These are phyloP conservation scores for Macaca fascicularis DNA, from an alignment of 2,113 vertebrate species.

Conservation along the genomic window DNA sequence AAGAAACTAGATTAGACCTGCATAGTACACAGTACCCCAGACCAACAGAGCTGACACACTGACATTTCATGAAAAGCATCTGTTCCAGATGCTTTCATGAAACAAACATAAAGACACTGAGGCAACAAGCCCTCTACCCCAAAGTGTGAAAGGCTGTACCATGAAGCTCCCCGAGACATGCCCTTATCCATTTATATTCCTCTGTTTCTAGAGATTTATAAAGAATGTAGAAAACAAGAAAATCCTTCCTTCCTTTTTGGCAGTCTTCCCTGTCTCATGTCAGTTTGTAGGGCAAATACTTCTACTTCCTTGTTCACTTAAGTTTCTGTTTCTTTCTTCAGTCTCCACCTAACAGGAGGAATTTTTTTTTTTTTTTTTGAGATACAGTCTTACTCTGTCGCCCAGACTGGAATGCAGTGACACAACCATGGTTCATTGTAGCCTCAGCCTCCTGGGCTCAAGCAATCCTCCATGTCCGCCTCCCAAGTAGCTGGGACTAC, in stretches of 20 bases:
- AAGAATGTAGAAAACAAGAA: not conserved
- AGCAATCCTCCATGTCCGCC: too few species aligned
- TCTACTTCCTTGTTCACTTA: not conserved
- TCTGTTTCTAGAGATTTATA: not conserved
- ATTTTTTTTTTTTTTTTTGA: too few species aligned
- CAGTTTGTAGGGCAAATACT: not conserved
- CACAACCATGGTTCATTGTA: too few species aligned
- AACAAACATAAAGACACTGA: not conserved
- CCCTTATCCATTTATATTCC: not conserved
- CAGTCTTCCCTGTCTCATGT: not conserved
- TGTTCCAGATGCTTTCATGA: not conserved
- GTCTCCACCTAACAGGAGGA: not conserved
- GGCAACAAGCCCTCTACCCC: not conserved
- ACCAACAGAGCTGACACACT: not conserved
- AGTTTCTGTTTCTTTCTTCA: slow-evolving; percentile 43
- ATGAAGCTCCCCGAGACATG: accelerated
- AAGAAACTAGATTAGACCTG: not conserved
- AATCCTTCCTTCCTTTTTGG: not conserved
- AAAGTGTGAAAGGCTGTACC: too few species aligned
- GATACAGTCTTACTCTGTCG: too few species aligned
- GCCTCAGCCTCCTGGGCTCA: too few species aligned
- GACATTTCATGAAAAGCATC: not conserved
- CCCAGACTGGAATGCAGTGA: too few species aligned
- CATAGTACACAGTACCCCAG: not conserved
- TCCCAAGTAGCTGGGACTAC: too few species aligned